Percentiles rank a stretch among this genome's conserved stretches.
These are phyloP conservation scores for Tricholauxania praeusta DNA, from an alignment of 2,888 invertebrate genomes.

Conservation along the genomic window DNA sequence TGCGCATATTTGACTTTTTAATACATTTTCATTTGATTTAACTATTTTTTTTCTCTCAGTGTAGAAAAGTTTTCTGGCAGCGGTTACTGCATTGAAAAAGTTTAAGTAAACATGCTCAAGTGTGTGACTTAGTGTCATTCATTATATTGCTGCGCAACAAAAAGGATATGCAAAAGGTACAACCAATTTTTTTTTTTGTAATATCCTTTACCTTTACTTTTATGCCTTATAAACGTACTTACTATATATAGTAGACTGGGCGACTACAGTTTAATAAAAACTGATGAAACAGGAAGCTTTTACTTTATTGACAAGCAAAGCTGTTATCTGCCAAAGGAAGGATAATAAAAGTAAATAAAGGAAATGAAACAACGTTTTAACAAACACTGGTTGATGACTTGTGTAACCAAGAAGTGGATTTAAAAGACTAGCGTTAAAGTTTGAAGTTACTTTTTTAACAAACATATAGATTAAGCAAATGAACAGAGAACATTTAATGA, in stretches of 20 bases:
- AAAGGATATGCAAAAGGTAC: neutral
- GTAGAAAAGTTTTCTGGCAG: neutral
- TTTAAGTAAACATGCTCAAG: conserved; percentile 34
- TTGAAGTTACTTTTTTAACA: too few relatives aligned
- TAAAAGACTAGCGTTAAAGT: too few relatives aligned
- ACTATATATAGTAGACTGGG: neutral
- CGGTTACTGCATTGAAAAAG: conserved; percentile 17
- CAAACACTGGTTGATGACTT: too few relatives aligned
- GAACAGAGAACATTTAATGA: too few relatives aligned
- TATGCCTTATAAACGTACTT: neutral
- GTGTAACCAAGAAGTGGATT: too few relatives aligned
- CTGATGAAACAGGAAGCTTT: neutral
- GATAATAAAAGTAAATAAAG: too few relatives aligned
- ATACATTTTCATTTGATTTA: too few relatives aligned
- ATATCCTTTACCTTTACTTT: neutral
- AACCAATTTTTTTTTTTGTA: neutral
- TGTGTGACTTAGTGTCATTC: conserved; percentile 35
- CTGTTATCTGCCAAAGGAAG: conserved; percentile 9
- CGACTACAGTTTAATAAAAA: too few relatives aligned
- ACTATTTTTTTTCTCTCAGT: too few relatives aligned
- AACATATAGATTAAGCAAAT: too few relatives aligned
- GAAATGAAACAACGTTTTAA: too few relatives aligned
- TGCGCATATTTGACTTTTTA: too few relatives aligned
- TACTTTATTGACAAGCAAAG: conserved; percentile 21
- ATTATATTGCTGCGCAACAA: conserved; percentile 15